Evolutionary conservation across 2,888 invertebrate species (phyloP).

Genomic region (Zaprionus obscuricornis): DNA sequence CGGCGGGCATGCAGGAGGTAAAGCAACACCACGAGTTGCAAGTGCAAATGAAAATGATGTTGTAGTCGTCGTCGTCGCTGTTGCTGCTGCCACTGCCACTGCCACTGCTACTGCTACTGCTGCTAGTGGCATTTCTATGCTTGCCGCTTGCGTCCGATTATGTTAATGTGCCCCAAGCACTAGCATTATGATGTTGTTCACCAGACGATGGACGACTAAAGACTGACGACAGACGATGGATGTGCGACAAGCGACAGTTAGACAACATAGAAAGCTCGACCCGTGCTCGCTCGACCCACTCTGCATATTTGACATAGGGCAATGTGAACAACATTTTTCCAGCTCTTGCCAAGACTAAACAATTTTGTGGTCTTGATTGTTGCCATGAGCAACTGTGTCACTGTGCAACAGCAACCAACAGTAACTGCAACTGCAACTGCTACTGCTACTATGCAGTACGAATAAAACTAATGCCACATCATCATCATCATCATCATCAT

Average conservation of each 20-base stretch:
- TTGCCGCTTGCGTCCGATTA: constrained; percentile 62
- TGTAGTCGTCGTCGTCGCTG: constrained; percentile 30
- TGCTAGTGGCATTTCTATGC: constrained; percentile 34
- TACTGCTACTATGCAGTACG: too few relatives aligned
- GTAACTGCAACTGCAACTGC: too few relatives aligned
- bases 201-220: constrained; percentile 41
- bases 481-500: too few relatives aligned
- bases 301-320: constrained; percentile 63
- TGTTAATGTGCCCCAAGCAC: constrained; percentile 70
- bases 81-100: constrained; percentile 8
- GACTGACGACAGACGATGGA: too few relatives aligned
- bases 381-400: constrained; percentile 47
- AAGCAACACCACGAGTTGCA: constrained; percentile 4
- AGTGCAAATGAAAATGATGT: constrained; percentile 70
- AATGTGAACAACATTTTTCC: constrained; percentile 22
- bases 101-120: constrained; percentile 5
- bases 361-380: constrained; percentile 51
- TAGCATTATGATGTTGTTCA: constrained; percentile 71
- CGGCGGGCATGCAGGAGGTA: neutral
- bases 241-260: too few relatives aligned
- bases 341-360: constrained; percentile 44
- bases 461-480: too few relatives aligned
- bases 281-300: constrained; percentile 57
- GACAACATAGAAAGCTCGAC: too few relatives aligned
- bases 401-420: too few relatives aligned